Evolutionary conservation across 2,888 invertebrate genomes (phyloP).

Genomic region (Itoplectis maculator): DNA sequence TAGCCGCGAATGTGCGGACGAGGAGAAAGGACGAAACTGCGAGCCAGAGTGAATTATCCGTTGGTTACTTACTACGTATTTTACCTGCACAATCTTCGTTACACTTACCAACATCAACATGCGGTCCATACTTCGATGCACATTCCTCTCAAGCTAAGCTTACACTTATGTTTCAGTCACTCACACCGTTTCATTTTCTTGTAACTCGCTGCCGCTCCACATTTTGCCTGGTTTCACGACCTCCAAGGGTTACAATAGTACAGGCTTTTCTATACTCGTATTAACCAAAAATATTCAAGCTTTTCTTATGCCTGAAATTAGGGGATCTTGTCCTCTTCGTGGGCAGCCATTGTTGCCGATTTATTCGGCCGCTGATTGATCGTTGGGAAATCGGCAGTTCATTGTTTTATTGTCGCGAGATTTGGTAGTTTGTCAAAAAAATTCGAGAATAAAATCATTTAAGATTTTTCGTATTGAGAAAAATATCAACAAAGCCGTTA

Average conservation of each 20-base stretch:
- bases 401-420: too few species aligned
- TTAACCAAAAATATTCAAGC: background rate
- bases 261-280: constrained; percentile 6
- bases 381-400: too few species aligned
- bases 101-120: background rate
- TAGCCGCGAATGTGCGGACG: constrained; percentile 9
- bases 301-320: constrained; percentile 10
- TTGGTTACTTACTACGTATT: constrained; percentile 21
- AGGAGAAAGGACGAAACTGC: constrained; percentile 7
- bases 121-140: background rate
- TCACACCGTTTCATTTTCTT: constrained; percentile 16
- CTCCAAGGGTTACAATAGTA: constrained; percentile 23
- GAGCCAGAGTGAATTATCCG: constrained; percentile 27
- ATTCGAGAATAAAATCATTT: background rate
- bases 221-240: constrained; percentile 14
- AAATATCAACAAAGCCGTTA: constrained; percentile 23
- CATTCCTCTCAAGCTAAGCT: background rate
- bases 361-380: too few species aligned
- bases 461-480: constrained; percentile 12
- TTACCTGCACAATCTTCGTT: background rate
- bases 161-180: background rate
- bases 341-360: too few species aligned
- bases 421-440: background rate
- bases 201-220: constrained; percentile 6
- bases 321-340: too few species aligned